Percentiles rank a stretch among this genome's conserved stretches.
Evolutionary conservation across 1,140 invertebrate genomes (phyloP).

Genomic region (Zaprionus vittiger): DNA sequence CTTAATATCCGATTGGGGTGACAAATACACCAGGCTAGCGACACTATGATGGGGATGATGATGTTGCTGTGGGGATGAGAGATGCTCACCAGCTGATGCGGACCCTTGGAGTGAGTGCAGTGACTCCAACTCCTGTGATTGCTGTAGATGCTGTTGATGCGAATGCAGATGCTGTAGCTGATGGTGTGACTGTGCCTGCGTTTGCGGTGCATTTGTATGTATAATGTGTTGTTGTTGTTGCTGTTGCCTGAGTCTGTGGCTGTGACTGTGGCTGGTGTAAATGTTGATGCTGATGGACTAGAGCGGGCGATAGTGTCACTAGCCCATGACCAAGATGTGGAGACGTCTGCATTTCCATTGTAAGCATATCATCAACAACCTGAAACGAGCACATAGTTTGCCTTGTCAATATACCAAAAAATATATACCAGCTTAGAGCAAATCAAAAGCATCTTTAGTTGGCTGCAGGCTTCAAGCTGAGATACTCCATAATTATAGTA

Average conservation of each 20-base stretch:
- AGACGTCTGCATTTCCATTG: conserved; percentile 80
- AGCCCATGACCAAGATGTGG: conserved; percentile 72
- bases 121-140: conserved; percentile 51
- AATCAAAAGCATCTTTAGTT: background rate
- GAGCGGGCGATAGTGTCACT: conserved; percentile 51
- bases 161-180: background rate
- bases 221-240: background rate
- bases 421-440: background rate
- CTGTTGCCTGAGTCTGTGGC: conserved; percentile 30
- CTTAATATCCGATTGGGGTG: conserved; percentile 64
- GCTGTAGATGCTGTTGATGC: conserved; percentile 20
- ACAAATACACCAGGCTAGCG: conserved; percentile 44
- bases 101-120: conserved; percentile 52
- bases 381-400: conserved; percentile 32
- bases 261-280: conserved; percentile 51
- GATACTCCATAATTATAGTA: conserved; percentile 47
- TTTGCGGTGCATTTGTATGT: conserved; percentile 9
- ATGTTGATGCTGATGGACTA: conserved; percentile 56
- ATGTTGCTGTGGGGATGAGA: conserved; percentile 40
- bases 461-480: background rate
- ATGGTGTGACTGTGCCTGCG: conserved; percentile 34
- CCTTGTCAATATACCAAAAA: conserved; percentile 24
- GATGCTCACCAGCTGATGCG: conserved; percentile 6
- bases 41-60: conserved; percentile 55
- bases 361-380: conserved; percentile 68